Base-by-base conservation (phyloP, 2,888 invertebrate species). In the Neria commutata region DNA sequence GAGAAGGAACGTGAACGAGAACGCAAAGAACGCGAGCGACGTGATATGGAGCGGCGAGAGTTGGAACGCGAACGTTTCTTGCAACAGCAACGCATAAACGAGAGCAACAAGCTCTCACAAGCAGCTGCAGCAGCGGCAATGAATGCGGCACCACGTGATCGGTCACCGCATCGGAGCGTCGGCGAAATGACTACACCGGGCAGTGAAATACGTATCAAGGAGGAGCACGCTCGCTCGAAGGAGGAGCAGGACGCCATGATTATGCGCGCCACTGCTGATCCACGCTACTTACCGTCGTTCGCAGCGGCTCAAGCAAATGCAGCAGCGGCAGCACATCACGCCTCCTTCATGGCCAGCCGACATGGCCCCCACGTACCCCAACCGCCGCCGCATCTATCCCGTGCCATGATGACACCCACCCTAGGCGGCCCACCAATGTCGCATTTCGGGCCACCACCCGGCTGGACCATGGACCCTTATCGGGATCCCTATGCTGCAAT, bases 91-190 rank as follows among this genome's bases (percentile, higher is more conserved):
- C 80, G 85, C 50, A 74, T 86, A 57, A 84, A 83, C 56, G 83
- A 81, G 63, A 83, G 82, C 67, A 79, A 83, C 34, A 85, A 85
- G 74, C 76, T 84, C 63, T 75, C 76, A 24, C 69, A 81, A 33
- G 76, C 82, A 26, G 74, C 83, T 40, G 74, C 80, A 2, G 67
- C 75, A 14, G 67, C 66, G 45, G 67, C 67, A 21, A 68, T 69
- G 25, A 73, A 70, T 59, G 67, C 72, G 1, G 73, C 82, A 17
- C 29, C 64, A 54, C 63, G 89, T 3, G 89, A 89, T 64, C 85
- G 93, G 52, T 92, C 92, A 5, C 93, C 93, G 3, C 81, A 92
- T 54, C 85, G 92, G 25, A 91, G 90, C 76, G 91, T 91, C 6
- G 78, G 80, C 58, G 82, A 78, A 26, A 64, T 71, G 42, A 68